Evolutionary conservation across 2,888 invertebrate species (phyloP).

Genomic region (Branchinecta sandiegonensis): DNA sequence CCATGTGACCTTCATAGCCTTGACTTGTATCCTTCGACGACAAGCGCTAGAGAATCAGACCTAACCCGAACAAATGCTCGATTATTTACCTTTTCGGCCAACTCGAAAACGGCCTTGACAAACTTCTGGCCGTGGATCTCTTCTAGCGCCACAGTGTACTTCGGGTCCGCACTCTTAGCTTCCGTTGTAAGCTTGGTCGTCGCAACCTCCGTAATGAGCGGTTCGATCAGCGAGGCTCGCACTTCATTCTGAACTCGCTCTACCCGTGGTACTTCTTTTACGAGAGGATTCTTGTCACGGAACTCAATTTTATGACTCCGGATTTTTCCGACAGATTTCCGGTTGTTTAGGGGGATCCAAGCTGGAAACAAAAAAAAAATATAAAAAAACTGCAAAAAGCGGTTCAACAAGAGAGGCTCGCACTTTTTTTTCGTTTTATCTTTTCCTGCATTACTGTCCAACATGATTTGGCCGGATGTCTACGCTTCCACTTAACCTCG

Average conservation of each 20-base stretch:
- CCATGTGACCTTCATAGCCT: too few species aligned
- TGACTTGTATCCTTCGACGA: too few species aligned
- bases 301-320: background rate
- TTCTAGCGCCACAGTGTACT: background rate
- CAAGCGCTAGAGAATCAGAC: too few species aligned
- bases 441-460: too few species aligned
- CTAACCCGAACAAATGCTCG: too few species aligned
- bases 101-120: background rate
- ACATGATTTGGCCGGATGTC: too few species aligned
- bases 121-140: conserved; percentile 1
- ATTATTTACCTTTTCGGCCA: background rate
- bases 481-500: too few species aligned
- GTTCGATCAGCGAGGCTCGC: background rate
- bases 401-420: too few species aligned
- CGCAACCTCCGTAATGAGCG: background rate
- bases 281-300: background rate
- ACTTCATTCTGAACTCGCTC: background rate
- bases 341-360: background rate
- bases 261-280: background rate
- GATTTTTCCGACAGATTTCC: background rate
- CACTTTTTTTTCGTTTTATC: too few species aligned
- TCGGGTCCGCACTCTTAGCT: background rate
- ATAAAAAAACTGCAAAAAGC: too few species aligned
- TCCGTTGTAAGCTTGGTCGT: background rate
- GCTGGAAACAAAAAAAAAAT: background rate